These are phyloP conservation scores for Stenurella melanura DNA, from an alignment of 2,888 invertebrate genomes.

Conservation along the genomic window DNA sequence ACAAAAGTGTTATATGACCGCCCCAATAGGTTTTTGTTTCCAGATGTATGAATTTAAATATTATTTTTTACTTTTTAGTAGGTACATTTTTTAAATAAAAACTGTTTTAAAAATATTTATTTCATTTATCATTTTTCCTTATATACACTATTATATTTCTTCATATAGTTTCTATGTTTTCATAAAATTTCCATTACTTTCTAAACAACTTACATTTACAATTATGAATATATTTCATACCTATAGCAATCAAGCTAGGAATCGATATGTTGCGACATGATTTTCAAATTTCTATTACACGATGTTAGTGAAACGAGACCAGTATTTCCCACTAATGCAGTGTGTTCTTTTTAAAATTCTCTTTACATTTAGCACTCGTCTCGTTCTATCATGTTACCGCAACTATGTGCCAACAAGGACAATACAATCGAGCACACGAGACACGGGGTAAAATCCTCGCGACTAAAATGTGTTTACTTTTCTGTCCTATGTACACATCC, in stretches of 20 bases:
- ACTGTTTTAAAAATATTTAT: no score
- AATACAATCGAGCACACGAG: constrained; percentile 50
- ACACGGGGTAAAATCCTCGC: constrained; percentile 62
- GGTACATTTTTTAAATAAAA: no score
- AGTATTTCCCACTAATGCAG: constrained; percentile 63
- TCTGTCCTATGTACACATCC: constrained; percentile 74
- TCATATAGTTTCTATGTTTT: neutral
- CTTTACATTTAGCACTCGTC: constrained; percentile 36
- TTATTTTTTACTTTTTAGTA: no score
- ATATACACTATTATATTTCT: no score
- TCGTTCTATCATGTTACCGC: constrained; percentile 38
- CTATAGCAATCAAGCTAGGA: constrained; percentile 44
- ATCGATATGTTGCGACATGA: constrained; percentile 58
- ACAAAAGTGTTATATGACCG: no score
- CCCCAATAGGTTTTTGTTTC: no score
- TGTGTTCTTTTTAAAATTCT: constrained; percentile 54
- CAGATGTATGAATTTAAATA: no score
- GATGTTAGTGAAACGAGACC: constrained; percentile 63
- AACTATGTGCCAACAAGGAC: constrained; percentile 44
- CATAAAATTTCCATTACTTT: neutral
- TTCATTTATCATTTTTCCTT: no score
- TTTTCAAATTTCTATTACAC: constrained; percentile 63
- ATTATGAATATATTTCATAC: constrained; percentile 7
- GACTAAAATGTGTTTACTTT: constrained; percentile 73
- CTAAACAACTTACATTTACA: neutral